A percentile compares a stretch with the other conserved stretches of the same genome.
Conservation (phyloP, 2,113 vertebrate species). For the Macroglossus sobrinus region DNA sequence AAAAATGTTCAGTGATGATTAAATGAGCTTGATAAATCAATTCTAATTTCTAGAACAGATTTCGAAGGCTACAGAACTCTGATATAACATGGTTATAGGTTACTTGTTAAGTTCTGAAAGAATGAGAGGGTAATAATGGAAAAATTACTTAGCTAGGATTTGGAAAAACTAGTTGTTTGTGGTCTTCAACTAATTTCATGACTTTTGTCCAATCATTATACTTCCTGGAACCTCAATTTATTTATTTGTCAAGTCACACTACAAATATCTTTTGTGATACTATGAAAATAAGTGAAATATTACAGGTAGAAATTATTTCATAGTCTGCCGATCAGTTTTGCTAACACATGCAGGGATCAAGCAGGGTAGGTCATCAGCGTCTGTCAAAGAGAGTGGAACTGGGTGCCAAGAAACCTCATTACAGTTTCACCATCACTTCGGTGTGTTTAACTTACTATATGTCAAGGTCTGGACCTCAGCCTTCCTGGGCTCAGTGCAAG, state of each 20-base stretch:
- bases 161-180: neutral
- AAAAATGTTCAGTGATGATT: slow-evolving; percentile 37
- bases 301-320: neutral
- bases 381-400: neutral
- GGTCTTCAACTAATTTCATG: neutral
- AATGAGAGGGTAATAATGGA: neutral
- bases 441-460: neutral
- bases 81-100: neutral
- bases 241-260: neutral
- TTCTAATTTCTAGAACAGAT: slow-evolving; percentile 56
- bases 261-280: neutral
- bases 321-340: neutral
- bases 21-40: slow-evolving; percentile 61
- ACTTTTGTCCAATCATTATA: neutral
- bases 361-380: neutral
- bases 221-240: neutral
- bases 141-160: neutral
- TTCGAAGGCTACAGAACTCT: neutral
- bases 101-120: neutral
- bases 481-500: neutral
- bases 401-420: neutral
- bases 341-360: neutral
- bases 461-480: neutral
- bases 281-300: neutral
- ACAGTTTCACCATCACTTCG: neutral